Conservation (phyloP, 2,888 invertebrate species). For the Eretmocerus hayati region DNA sequence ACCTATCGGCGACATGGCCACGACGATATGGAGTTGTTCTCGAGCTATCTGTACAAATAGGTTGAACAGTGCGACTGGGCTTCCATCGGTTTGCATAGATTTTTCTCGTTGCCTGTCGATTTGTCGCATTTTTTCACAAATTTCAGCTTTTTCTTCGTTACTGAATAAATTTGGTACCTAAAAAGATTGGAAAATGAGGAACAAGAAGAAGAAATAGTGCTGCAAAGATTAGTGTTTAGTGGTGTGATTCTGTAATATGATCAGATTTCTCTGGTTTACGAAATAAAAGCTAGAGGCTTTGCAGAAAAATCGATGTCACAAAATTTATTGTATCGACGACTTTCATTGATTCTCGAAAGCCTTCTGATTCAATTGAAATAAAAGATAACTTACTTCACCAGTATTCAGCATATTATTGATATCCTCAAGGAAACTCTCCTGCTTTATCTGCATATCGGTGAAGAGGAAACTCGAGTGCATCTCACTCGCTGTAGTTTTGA, state of each 20-base stretch:
- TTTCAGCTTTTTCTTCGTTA: conserved; percentile 79
- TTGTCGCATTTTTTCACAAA: conserved; percentile 88
- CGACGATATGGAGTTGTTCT: conserved; percentile 82
- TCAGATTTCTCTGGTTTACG: no score
- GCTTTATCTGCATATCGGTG: conserved; percentile 87
- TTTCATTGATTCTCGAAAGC: no score
- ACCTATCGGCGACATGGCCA: conserved; percentile 88
- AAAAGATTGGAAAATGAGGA: background rate
- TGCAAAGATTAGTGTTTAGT: no score
- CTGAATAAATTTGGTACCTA: conserved; percentile 75
- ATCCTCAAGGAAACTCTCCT: conserved; percentile 89
- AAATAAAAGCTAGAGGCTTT: no score
- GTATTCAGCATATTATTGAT: conserved; percentile 87
- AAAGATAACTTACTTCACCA: conserved; percentile 81
- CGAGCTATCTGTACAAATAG: conserved; percentile 81
- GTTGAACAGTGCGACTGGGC: conserved; percentile 82
- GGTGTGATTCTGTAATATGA: no score
- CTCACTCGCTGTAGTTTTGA: conserved; percentile 76
- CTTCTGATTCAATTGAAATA: no score
- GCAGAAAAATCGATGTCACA: no score
- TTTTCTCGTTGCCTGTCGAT: conserved; percentile 84
- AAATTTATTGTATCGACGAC: no score
- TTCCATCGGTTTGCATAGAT: conserved; percentile 85
- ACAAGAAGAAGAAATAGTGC: background rate
- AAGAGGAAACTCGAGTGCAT: conserved; percentile 85